Percentiles rank a stretch among this genome's conserved stretches.
Evolutionary conservation across 30 jellyfish, hydroid and myxozoan genomes (phyloP).

Genomic region (Hydractinia echinata): DNA sequence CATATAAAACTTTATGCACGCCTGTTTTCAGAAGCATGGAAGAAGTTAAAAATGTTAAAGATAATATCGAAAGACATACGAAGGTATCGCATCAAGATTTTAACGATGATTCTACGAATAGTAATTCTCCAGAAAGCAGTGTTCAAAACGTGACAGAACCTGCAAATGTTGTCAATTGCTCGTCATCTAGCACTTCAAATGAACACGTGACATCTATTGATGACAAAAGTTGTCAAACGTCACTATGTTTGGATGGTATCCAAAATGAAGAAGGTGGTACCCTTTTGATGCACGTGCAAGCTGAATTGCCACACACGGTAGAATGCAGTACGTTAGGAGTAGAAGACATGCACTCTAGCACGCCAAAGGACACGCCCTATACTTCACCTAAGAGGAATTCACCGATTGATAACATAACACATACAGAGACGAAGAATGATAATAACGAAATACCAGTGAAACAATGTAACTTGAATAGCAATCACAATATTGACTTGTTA

Average conservation of each 20-base stretch:
- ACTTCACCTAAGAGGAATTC: neutral
- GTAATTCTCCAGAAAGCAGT: neutral
- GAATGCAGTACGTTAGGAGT: too few species aligned
- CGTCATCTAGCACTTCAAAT: neutral
- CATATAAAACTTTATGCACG: neutral
- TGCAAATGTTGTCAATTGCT: neutral
- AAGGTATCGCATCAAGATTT: neutral
- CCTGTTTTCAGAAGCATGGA: constrained; percentile 11
- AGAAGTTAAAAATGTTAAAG: neutral
- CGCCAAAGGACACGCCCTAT: constrained; percentile 1
- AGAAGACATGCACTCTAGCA: neutral
- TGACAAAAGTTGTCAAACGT: neutral
- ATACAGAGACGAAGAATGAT: neutral
- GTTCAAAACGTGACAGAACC: neutral
- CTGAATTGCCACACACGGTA: neutral
- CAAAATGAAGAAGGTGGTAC: neutral
- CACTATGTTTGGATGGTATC: neutral
- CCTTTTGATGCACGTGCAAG: neutral
- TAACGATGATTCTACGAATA: neutral
- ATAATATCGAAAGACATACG: neutral
- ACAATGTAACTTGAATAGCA: neutral
- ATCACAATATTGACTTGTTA: neutral
- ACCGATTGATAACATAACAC: neutral
- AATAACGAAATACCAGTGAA: neutral
- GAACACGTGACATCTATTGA: neutral